These are phyloP conservation scores for Hycleus phaleratus DNA, from an alignment of 1,140 invertebrate genomes.

Conservation along the genomic window DNA sequence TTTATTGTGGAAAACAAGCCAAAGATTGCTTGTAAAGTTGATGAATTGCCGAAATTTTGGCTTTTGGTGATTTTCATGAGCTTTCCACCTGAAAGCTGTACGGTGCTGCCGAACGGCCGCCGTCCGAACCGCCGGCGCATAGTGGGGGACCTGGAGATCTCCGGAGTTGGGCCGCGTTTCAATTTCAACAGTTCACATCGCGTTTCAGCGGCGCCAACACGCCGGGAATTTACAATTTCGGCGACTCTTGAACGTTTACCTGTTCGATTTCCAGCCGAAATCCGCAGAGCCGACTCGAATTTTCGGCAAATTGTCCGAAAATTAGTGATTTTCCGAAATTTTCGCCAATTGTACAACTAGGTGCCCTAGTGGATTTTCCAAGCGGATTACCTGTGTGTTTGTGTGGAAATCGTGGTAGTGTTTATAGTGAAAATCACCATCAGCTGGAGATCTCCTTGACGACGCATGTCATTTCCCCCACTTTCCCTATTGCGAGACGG, in stretches of 20 bases:
- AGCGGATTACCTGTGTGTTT: too few species aligned
- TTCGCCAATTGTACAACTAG: too few species aligned
- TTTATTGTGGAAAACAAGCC: background rate
- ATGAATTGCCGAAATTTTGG: background rate
- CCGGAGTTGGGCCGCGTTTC: background rate
- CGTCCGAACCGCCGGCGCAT: background rate
- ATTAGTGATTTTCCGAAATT: too few species aligned
- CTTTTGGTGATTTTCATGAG: background rate
- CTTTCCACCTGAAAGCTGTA: constrained; percentile 5
- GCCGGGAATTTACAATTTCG: background rate
- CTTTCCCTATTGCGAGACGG: background rate
- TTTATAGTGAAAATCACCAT: constrained; percentile 2
- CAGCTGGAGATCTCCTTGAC: constrained; percentile 19
- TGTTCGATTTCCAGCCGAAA: too few species aligned
- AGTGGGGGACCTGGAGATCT: background rate
- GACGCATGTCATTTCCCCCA: constrained; percentile 25
- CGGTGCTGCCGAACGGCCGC: background rate
- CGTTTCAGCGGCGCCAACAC: background rate
- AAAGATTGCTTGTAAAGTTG: background rate
- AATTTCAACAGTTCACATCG: background rate
- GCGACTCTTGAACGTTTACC: too few species aligned
- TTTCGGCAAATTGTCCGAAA: too few species aligned
- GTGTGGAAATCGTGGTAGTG: constrained; percentile 1
- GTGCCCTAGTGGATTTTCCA: too few species aligned
- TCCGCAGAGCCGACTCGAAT: too few species aligned